phyloP scores from a whole-genome alignment of 2,888 invertebrate species.

The Pollenia labialis region DNA sequence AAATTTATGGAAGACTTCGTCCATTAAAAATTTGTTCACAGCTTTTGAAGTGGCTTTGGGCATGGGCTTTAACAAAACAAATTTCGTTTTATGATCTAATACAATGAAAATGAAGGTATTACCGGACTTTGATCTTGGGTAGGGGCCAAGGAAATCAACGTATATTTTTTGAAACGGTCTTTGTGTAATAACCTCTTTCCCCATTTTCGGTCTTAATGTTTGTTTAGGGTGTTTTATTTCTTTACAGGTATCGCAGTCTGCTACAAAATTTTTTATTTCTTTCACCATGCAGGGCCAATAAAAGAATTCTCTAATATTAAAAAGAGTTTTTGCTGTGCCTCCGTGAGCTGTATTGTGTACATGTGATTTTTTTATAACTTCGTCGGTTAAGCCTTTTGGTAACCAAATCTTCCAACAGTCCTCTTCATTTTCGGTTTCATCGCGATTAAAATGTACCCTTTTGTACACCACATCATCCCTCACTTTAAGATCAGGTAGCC shows the following conservation, averaged over 20 bases:
- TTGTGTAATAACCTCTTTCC: background rate
- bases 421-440: background rate
- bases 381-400: background rate
- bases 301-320: background rate
- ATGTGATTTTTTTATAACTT: background rate
- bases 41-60: too few relatives aligned
- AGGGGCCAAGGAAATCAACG: background rate
- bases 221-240: background rate
- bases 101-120: background rate
- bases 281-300: too few relatives aligned
- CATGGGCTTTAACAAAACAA: too few relatives aligned
- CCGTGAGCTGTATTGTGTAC: background rate
- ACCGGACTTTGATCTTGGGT: background rate
- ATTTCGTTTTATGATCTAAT: too few relatives aligned
- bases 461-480: background rate
- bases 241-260: background rate
- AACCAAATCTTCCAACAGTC: background rate
- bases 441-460: background rate
- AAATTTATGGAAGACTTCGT: too few relatives aligned
- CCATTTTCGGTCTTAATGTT: background rate
- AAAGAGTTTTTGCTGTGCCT: background rate
- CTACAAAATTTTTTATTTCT: too few relatives aligned
- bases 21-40: too few relatives aligned
- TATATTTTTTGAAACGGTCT: conserved; percentile 4
- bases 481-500: background rate